Evolutionary conservation across 2,888 invertebrate species (phyloP).

Genomic region (Argyresthia goedartella): DNA sequence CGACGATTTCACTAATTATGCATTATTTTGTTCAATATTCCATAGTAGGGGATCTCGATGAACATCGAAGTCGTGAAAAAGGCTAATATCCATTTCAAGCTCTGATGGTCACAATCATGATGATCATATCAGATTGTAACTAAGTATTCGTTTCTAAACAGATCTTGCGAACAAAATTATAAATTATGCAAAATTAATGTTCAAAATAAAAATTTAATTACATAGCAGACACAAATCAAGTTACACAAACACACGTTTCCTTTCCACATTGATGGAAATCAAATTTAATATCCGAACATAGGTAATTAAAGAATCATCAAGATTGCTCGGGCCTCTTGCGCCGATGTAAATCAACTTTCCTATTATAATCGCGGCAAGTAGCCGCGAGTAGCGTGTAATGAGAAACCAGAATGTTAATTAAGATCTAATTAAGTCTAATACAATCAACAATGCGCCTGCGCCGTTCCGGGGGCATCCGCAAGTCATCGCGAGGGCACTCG

Average conservation of each 20-base stretch:
- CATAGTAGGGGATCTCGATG: neutral
- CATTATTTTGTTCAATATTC: neutral
- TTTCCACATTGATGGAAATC: neutral
- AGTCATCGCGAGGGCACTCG: slow-evolving; percentile 53
- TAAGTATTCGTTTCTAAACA: no score
- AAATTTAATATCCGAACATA: slow-evolving; percentile 1
- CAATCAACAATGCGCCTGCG: slow-evolving; percentile 67
- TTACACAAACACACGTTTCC: neutral
- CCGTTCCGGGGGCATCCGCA: slow-evolving; percentile 57
- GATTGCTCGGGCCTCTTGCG: slow-evolving; percentile 25
- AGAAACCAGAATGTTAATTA: slow-evolving; percentile 70
- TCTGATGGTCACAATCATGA: neutral
- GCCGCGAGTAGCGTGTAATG: slow-evolving; percentile 66
- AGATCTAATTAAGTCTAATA: slow-evolving; percentile 70
- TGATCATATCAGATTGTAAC: neutral
- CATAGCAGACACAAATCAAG: neutral
- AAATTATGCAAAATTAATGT: neutral
- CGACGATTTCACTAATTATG: slow-evolving; percentile 1
- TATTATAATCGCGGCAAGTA: slow-evolving; percentile 48
- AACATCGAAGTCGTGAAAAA: neutral
- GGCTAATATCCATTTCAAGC: neutral
- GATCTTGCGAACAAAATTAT: no score
- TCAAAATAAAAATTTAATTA: neutral
- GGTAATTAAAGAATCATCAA: slow-evolving; percentile 40
- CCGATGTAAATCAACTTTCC: slow-evolving; percentile 56